phyloP scores from a whole-genome alignment of 1,140 invertebrate genomes.

The Phthorimaea operculella region DNA sequence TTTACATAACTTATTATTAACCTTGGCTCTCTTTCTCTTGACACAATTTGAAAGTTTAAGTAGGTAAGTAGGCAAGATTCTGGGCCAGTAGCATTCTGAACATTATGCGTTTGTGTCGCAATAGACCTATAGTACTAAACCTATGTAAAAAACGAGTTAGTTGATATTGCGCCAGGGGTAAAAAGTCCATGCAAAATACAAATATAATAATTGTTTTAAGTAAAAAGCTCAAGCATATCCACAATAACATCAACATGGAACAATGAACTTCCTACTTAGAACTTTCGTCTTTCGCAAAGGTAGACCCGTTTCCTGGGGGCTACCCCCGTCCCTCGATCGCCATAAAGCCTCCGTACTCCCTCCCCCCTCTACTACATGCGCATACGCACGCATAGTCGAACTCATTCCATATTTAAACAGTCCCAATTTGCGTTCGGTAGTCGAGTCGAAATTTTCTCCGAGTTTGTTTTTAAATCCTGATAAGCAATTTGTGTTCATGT shows the following conservation, averaged over 20 bases:
- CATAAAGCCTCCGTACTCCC: constrained; percentile 15
- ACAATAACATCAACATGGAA: constrained; percentile 20
- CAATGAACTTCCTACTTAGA: constrained; percentile 46
- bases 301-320: constrained; percentile 48
- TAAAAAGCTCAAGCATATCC: constrained; percentile 14
- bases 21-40: background rate
- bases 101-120: background rate
- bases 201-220: background rate
- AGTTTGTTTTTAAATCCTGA: too few relatives aligned
- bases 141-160: background rate
- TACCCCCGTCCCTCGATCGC: constrained; percentile 26
- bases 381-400: constrained; percentile 29
- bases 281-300: constrained; percentile 48
- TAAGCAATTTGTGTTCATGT: too few relatives aligned
- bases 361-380: constrained; percentile 33
- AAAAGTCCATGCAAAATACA: background rate
- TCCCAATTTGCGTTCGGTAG: constrained; percentile 41
- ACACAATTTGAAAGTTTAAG: background rate
- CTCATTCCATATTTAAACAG: constrained; percentile 54
- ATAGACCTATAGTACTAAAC: background rate
- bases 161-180: background rate
- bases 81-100: background rate
- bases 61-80: too few relatives aligned
- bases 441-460: constrained; percentile 12
- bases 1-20: background rate